Evolutionary conservation across 1,140 invertebrate species (phyloP).

Genomic region (Drosophila serrata): DNA sequence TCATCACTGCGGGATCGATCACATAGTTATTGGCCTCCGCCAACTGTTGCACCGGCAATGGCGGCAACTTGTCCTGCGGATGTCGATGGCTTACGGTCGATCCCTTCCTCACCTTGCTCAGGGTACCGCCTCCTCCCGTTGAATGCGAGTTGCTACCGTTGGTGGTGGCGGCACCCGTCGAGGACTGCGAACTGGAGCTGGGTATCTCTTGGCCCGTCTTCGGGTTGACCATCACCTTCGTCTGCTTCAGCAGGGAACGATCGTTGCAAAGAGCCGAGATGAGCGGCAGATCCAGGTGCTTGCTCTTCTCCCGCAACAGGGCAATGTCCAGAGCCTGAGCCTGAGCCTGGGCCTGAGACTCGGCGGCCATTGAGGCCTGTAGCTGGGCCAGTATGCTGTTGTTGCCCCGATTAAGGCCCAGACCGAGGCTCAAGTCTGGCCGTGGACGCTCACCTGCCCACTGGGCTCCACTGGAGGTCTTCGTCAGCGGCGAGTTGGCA

Average conservation of each 20-base stretch:
- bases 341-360: constrained; percentile 28
- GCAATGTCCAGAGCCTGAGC: constrained; percentile 89
- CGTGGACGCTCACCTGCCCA: constrained; percentile 78
- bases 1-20: constrained; percentile 78
- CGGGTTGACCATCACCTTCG: constrained; percentile 92
- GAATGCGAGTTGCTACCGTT: constrained; percentile 21
- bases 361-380: constrained; percentile 70
- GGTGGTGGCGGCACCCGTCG: neutral
- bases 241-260: constrained; percentile 93
- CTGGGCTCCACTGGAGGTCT: constrained; percentile 80
- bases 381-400: constrained; percentile 78
- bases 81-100: constrained; percentile 86
- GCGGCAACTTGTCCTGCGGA: constrained; percentile 87
- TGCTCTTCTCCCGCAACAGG: constrained; percentile 93
- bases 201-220: constrained; percentile 80
- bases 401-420: constrained; percentile 55
- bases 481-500: constrained; percentile 72
- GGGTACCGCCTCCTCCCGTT: constrained; percentile 62
- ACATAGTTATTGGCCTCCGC: constrained; percentile 85
- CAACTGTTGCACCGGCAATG: constrained; percentile 78
- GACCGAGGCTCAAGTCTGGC: constrained; percentile 57
- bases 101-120: constrained; percentile 87
- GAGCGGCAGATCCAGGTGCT: constrained; percentile 93
- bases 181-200: constrained; percentile 3
- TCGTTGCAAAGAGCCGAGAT: constrained; percentile 96